Percentiles rank a stretch among this genome's conserved stretches.
Conservation (phyloP, 2,888 invertebrate genomes). For the Pilophorus perplexus region DNA sequence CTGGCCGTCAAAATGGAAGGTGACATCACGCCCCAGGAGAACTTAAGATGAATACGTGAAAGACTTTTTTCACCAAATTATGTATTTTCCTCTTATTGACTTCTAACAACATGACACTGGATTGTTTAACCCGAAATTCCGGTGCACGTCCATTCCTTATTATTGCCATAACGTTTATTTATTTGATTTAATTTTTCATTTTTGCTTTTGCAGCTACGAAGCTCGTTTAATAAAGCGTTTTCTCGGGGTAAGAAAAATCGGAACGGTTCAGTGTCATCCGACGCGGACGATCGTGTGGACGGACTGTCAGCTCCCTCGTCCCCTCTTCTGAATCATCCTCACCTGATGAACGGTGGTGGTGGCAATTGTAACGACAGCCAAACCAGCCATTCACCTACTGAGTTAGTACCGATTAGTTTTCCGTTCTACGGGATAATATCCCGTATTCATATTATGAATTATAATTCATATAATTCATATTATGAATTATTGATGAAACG, state of each 20-base stretch:
- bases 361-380: constrained; percentile 48
- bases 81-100: too few species aligned
- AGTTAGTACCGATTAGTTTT: constrained; percentile 54
- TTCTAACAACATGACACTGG: too few species aligned
- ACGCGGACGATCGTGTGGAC: constrained; percentile 56
- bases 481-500: too few species aligned
- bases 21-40: too few species aligned
- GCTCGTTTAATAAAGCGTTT: constrained; percentile 97
- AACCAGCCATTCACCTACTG: constrained; percentile 55
- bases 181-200: neutral
- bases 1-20: too few species aligned
- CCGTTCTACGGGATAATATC: too few species aligned
- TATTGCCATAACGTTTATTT: too few species aligned
- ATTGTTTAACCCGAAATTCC: too few species aligned
- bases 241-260: constrained; percentile 69
- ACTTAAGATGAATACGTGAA: too few species aligned
- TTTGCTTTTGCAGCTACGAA: constrained; percentile 64
- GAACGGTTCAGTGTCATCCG: constrained; percentile 54
- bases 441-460: too few species aligned
- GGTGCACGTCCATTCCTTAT: too few species aligned
- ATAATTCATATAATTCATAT: too few species aligned
- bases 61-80: neutral
- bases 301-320: constrained; percentile 57
- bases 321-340: constrained; percentile 54
- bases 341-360: constrained; percentile 48